Evolutionary conservation across 2,797 vertebrate genomes (phyloP), one percentile per base, ranked within the genome.

Genomic region (Dicrostonyx torquatus): DNA sequence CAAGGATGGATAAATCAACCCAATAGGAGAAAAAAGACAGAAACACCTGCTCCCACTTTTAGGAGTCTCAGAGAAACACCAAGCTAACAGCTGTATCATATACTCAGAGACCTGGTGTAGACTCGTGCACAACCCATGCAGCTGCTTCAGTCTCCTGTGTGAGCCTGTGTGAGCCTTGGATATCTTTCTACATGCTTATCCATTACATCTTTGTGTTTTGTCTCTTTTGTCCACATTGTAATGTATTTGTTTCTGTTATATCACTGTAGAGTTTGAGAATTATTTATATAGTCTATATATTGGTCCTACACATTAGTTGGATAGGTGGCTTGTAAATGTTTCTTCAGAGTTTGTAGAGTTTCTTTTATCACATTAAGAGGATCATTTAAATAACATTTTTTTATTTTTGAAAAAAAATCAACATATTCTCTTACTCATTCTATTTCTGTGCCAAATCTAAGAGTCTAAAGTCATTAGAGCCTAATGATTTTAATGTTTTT

Each of bases 261-360:
- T 72, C 58, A 84, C n/a, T 66, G 37, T 73, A 78, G 34, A 87
- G 14, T 70, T 92, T 96, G 37, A 58, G 31, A 86, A 24, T 73
- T 95, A 84, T 64, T 84, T 82, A 48, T n/a, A 34, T 34, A 88
- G 50, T 43, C 55, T 88, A 94, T 72, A 77, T 85, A 53, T 26
- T 55, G 62, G 82, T 86, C 72, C 60, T 93, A 22, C 20, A 58
- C 55, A 58, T 58, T 92, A 80, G 22, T 70, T 72, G n/a, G 53
- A 31, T 66, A 72, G 26, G 9, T 68, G 13, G 10, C 55, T 95
- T 85, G 29, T 8, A 88, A 90, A 85, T 76, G 66, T 87, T 87
- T 94, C 79, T 58, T 88, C 9, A 8, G 55, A 84, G n/a, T 72
- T 31, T 37, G 0, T 60, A 62, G 10, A 24, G 20, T 72, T 89